Evolutionary conservation across 2,113 vertebrate species (phyloP), one percentile per base, ranked within the genome.

Genomic region (Psammodynastes pulverulentus): DNA sequence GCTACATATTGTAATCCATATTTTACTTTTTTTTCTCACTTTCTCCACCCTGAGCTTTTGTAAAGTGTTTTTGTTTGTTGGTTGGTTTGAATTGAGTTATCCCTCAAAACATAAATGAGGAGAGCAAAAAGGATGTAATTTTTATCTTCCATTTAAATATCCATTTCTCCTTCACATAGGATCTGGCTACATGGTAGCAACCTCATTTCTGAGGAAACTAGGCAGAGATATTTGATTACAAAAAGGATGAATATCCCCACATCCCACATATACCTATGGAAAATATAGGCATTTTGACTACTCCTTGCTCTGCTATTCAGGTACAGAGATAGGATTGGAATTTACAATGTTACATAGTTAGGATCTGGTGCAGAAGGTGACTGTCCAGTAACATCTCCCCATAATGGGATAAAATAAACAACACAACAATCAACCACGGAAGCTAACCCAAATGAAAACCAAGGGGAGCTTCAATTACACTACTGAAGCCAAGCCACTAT

Each of bases 171-270:
- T 51, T 52, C 23, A 45, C 3, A 51, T 46, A 19, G 17, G 72
- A 45, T 29, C 48, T 12, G 34, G 12, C 3, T 62, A 46, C 26
- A 43, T 12, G 6, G 8, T 23, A 19, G 86, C 3, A 34, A 91
- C 52, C 52, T n/a, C 49, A 46, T 54, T 1, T 0, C 54, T 0
- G 0, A 3, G 86, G 95, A 93, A 95, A 93, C 86, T 95, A 92
- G 94, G 95, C 94, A 96, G 95, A 95, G 95, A 94, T 95, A 79
- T 85, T 15, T 90, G 94, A 79, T 49, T 91, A 52, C 39, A 24
- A 92, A 0, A 3, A 3, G 86, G 79, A 94, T 86, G 88, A 89
- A 2, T n/a, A 62, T 3, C 29, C 62, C 92, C 5, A 51, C 0
- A 19, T 8, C 23, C 8, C 10, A 4, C 6, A 0, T 17, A 0